Conservation (phyloP, 2,888 invertebrate species). For the Caenorhabditis sp. region DNA sequence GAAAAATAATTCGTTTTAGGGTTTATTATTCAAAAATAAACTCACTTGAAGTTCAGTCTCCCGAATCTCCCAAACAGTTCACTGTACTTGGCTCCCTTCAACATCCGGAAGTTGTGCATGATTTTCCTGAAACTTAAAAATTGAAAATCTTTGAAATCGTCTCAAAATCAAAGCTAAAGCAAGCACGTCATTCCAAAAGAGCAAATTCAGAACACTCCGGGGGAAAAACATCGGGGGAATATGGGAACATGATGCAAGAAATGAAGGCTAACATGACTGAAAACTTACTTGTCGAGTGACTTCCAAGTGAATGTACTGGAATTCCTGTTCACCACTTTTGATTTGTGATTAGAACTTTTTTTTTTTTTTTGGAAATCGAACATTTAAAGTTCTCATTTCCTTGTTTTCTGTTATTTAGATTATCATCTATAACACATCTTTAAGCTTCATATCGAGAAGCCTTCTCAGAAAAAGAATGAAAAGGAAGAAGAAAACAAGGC, state of each 20-base stretch:
- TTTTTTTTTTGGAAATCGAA: neutral
- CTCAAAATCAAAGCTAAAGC: constrained; percentile 20
- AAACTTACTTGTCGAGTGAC: constrained; percentile 60
- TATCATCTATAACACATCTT: constrained; percentile 4
- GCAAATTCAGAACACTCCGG: constrained; percentile 7
- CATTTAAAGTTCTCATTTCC: constrained; percentile 1
- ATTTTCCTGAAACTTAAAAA: constrained; percentile 63
- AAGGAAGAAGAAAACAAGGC: constrained; percentile 1
- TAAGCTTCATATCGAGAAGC: neutral
- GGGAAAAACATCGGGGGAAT: neutral
- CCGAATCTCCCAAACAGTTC: constrained; percentile 79
- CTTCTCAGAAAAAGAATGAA: neutral
- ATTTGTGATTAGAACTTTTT: constrained; percentile 7
- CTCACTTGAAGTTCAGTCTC: constrained; percentile 70
- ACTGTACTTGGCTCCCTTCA: constrained; percentile 79
- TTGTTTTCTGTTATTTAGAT: neutral
- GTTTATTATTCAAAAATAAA: neutral
- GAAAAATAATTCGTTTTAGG: constrained; percentile 22
- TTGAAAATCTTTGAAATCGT: neutral
- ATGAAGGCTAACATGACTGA: constrained; percentile 19
- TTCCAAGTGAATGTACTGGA: constrained; percentile 52
- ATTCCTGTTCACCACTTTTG: neutral
- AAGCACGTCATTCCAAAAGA: constrained; percentile 50
- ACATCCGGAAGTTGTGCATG: constrained; percentile 78
- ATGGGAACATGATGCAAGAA: constrained; percentile 16